phyloP scores from a whole-genome alignment of 2,113 vertebrate species.

The Ginglymostoma cirratum region DNA sequence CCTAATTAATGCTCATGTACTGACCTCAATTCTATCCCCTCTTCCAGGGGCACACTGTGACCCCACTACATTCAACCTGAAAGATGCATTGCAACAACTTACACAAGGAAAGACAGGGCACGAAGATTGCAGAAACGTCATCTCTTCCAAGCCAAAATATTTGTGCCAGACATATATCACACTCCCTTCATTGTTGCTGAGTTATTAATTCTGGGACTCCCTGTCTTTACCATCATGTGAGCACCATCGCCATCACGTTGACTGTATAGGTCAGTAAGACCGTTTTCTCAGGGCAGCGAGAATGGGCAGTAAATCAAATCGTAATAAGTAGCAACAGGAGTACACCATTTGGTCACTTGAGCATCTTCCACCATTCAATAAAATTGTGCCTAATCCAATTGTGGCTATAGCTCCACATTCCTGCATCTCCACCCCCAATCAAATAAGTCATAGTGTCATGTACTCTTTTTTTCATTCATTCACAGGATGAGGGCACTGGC shows the following conservation, averaged over 20 bases:
- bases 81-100: background rate
- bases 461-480: too few species aligned
- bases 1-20: background rate
- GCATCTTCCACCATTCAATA: too few species aligned
- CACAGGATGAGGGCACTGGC: too few species aligned
- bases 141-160: background rate
- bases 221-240: background rate
- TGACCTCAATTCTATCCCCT: background rate
- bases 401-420: too few species aligned
- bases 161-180: background rate
- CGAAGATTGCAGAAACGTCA: background rate
- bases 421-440: too few species aligned
- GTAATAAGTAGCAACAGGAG: too few species aligned
- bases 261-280: background rate
- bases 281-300: background rate
- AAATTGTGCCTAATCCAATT: too few species aligned
- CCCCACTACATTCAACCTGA: background rate
- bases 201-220: background rate
- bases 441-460: too few species aligned
- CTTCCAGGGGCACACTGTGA: background rate
- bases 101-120: background rate
- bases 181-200: background rate
- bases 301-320: background rate
- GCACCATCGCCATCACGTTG: background rate
- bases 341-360: too few species aligned